A percentile compares a stretch with the other conserved stretches of the same genome.
These are phyloP conservation scores for Vanessa tameamea DNA, from an alignment of 1,140 invertebrate genomes.

Conservation along the genomic window DNA sequence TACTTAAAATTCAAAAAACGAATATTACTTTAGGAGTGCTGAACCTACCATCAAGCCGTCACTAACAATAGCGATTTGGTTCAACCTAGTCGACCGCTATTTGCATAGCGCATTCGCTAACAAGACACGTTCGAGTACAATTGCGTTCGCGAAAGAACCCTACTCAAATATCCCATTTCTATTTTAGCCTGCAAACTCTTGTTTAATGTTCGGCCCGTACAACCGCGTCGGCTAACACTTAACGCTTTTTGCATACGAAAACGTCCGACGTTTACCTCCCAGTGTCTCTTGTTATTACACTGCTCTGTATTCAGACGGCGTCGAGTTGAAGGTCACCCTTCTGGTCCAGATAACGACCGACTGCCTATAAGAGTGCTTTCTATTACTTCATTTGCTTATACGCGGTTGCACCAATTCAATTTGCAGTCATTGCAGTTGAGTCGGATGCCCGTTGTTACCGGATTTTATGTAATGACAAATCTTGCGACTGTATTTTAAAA, in stretches of 20 bases:
- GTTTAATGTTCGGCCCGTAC: slow-evolving; percentile 80
- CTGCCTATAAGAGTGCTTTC: slow-evolving; percentile 48
- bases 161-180: slow-evolving; percentile 79
- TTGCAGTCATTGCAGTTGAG: background rate
- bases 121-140: slow-evolving; percentile 78
- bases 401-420: slow-evolving; percentile 11
- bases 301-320: slow-evolving; percentile 69
- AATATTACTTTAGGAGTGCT: slow-evolving; percentile 30
- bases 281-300: slow-evolving; percentile 71
- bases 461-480: too few relatives aligned
- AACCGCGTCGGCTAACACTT: slow-evolving; percentile 77
- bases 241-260: slow-evolving; percentile 80
- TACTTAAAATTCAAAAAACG: slow-evolving; percentile 36
- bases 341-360: slow-evolving; percentile 67
- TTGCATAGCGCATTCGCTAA: slow-evolving; percentile 77
- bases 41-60: slow-evolving; percentile 42
- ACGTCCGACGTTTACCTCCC: slow-evolving; percentile 62
- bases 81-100: slow-evolving; percentile 50
- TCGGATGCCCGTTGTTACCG: background rate
- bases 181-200: slow-evolving; percentile 74
- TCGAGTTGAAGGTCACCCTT: slow-evolving; percentile 69
- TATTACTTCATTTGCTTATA: slow-evolving; percentile 42
- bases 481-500: too few relatives aligned
- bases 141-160: slow-evolving; percentile 79
- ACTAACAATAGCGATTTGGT: slow-evolving; percentile 55